phyloP scores from a whole-genome alignment of 2,888 invertebrate genomes.

The Mesorhabditis spiculigera region DNA sequence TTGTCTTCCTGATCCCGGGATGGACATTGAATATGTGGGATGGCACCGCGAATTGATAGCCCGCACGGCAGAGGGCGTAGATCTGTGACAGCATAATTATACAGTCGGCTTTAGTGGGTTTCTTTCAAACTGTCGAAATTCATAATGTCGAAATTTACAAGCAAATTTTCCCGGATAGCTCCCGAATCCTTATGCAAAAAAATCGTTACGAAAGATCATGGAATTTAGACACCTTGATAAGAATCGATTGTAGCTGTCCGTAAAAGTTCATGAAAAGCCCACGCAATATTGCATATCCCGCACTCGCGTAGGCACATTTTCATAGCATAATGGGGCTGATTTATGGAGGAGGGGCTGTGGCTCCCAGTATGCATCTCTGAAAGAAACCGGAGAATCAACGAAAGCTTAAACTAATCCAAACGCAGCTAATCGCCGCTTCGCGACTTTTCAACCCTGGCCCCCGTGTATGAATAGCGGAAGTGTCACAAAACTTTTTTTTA shows the following conservation, averaged over 20 bases:
- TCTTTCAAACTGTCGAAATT: too few species aligned
- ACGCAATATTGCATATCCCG: conserved; percentile 6
- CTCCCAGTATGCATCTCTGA: not conserved
- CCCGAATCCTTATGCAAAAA: too few species aligned
- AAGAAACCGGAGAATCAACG: not conserved
- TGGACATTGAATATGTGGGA: not conserved
- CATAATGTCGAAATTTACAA: too few species aligned
- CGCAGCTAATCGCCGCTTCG: too few species aligned
- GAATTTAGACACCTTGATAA: too few species aligned
- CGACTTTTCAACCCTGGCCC: too few species aligned
- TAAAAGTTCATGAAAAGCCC: not conserved
- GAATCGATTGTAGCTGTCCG: not conserved
- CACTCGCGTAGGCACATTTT: not conserved
- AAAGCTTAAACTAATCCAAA: too few species aligned
- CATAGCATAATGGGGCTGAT: not conserved
- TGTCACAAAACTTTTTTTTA: too few species aligned
- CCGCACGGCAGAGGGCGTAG: not conserved
- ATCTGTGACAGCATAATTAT: not conserved
- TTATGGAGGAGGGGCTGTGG: not conserved
- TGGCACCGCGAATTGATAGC: not conserved
- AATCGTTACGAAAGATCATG: too few species aligned
- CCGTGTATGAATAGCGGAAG: too few species aligned
- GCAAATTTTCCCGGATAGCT: too few species aligned
- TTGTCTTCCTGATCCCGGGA: not conserved
- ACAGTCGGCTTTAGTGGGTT: too few species aligned